Base-by-base conservation (phyloP, 2,888 invertebrate genomes). In the Sinhomidia bicolor region DNA sequence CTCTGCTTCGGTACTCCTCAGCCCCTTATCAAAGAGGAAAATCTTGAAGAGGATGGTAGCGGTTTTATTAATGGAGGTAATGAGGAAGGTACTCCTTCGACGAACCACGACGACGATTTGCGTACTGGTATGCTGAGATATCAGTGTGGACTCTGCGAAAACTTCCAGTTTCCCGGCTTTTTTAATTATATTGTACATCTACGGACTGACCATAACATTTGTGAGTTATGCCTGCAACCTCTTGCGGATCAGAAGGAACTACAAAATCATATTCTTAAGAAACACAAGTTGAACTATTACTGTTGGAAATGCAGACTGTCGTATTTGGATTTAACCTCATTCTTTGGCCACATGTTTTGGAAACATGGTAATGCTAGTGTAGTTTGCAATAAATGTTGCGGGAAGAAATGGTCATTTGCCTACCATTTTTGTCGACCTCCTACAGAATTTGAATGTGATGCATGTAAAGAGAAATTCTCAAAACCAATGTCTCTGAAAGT, bases 341-440 rank as follows among this genome's bases (percentile, higher is more conserved):
- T 97, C 88, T 97, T 97, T 17, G 97, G 97, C 93, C 98, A 98
- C 94, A 94, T 98, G 85, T 97, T 97, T 93, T 98, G 98, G 97
- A 98, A 98, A 93, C 98, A 98, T 93, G 97, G 97, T 26, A 97
- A 97, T 1, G 97, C 98, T 93, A 97, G 97, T 94, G 96, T 97
- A 1, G 94, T 96, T 47, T 98, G 98, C 93, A 97, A 97, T 93
- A 96, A 95, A 93, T 98, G 98, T 93, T 94, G 97, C 80, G 97
- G 97, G 93, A 98, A 97, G 93, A 97, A 97, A 92, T 98, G 98
- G 98, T 97, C 97, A 0, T 97, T 98, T 93, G 96, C 97, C 6
- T 98, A 97, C 94, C 98, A 98, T 93, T 98, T 98, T 93, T 98
- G 98, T 93, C 95, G 96, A 91, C 97, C 97, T 57, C 97, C 97